Evolutionary conservation across 1,140 invertebrate genomes (phyloP).

Genomic region (Ruditapes philippinarum): DNA sequence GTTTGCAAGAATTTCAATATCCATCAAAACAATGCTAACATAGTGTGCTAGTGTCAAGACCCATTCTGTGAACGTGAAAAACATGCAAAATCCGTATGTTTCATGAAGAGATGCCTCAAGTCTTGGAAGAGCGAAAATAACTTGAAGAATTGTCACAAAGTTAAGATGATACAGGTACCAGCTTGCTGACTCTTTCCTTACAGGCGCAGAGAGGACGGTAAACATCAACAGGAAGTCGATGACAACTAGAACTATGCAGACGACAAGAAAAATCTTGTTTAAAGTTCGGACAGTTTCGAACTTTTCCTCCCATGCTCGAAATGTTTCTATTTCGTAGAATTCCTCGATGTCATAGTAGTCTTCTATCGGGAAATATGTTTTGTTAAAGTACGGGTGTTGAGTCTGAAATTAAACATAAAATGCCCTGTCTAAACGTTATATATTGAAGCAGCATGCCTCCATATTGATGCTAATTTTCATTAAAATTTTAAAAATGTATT

Average conservation of each 20-base stretch:
- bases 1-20: slow-evolving; percentile 14
- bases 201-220: neutral
- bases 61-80: neutral
- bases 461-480: too few relatives aligned
- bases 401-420: too few relatives aligned
- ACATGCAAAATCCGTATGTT: neutral
- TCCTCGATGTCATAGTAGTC: neutral
- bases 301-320: neutral
- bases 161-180: slow-evolving; percentile 29
- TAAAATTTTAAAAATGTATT: too few relatives aligned
- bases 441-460: too few relatives aligned
- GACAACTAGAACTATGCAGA: neutral
- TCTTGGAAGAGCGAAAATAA: neutral
- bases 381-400: too few relatives aligned
- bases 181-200: neutral
- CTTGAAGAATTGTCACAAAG: slow-evolving; percentile 6
- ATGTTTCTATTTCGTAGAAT: neutral
- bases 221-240: neutral
- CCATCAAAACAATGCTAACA: neutral
- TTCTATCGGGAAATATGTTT: too few relatives aligned
- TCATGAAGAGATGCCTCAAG: neutral
- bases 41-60: neutral
- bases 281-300: neutral
- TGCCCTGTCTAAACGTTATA: too few relatives aligned
- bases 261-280: neutral